A percentile compares a stretch with the other conserved stretches of the same genome.
phyloP scores from a whole-genome alignment of 2,113 vertebrate species.

The Rhynchomys soricoides region DNA sequence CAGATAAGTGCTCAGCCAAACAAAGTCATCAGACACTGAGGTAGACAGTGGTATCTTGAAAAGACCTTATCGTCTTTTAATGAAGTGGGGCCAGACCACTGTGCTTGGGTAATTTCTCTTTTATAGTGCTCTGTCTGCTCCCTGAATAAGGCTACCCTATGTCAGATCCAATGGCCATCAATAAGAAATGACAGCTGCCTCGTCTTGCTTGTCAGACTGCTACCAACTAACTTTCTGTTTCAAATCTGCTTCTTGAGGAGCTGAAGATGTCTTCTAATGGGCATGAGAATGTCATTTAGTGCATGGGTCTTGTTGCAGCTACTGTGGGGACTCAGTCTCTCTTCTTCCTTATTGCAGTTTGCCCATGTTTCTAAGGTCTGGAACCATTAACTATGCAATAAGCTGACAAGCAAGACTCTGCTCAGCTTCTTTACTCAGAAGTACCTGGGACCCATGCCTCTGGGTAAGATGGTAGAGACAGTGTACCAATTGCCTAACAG shows the following conservation, averaged over 20 bases:
- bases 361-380: background rate
- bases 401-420: background rate
- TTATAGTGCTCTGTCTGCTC: background rate
- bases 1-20: background rate
- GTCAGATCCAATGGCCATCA: constrained; percentile 29
- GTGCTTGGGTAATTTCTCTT: background rate
- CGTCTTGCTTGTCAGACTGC: constrained; percentile 55
- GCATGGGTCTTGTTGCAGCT: background rate
- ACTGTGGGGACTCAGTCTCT: background rate
- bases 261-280: background rate
- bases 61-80: background rate
- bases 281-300: background rate
- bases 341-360: background rate
- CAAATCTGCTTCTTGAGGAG: constrained; percentile 57
- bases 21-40: background rate
- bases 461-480: background rate
- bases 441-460: background rate
- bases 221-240: constrained; percentile 62
- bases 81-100: background rate
- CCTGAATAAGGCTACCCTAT: background rate
- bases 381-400: background rate
- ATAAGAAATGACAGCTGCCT: constrained; percentile 49
- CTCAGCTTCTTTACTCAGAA: background rate
- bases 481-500: background rate
- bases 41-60: background rate